phyloP scores from a whole-genome alignment of 2,113 vertebrate genomes.

The Xiphophorus couchianus region DNA sequence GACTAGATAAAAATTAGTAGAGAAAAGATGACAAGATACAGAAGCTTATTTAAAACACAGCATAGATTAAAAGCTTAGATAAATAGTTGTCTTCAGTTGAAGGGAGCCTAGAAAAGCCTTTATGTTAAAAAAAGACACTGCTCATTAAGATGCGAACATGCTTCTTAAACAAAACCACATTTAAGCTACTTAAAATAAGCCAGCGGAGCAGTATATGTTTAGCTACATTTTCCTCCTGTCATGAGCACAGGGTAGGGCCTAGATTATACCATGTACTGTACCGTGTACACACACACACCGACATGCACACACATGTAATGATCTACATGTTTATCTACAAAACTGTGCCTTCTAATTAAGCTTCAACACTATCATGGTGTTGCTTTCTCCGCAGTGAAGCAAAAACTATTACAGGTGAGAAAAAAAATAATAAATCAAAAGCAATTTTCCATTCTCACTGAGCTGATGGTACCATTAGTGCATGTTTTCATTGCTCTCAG shows the following conservation, averaged over 20 bases:
- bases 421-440: slow-evolving; percentile 39
- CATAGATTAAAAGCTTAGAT: slow-evolving; percentile 14
- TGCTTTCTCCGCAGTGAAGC: slow-evolving; percentile 51
- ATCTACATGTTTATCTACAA: slow-evolving; percentile 5
- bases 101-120: slow-evolving; percentile 1
- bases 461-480: slow-evolving; percentile 36
- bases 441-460: slow-evolving; percentile 50
- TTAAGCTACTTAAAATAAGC: slow-evolving; percentile 14
- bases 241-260: slow-evolving; percentile 39
- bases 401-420: slow-evolving; percentile 64
- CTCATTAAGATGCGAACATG: slow-evolving; percentile 19
- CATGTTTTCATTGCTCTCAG: slow-evolving; percentile 48
- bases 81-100: slow-evolving; percentile 9
- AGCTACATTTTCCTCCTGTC: slow-evolving; percentile 42
- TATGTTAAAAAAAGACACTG: neutral
- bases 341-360: slow-evolving; percentile 43
- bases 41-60: slow-evolving; percentile 2
- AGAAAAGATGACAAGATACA: neutral
- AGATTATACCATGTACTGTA: slow-evolving; percentile 46
- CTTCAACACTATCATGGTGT: slow-evolving; percentile 19
- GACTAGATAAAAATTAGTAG: neutral
- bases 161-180: slow-evolving; percentile 25
- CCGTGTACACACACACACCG: neutral
- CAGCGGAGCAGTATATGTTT: slow-evolving; percentile 18
- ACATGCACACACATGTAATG: neutral